Evolutionary conservation across 2,797 vertebrate species (phyloP), one percentile per base, ranked within the genome.

Genomic region (Chiloscyllium punctatum): DNA sequence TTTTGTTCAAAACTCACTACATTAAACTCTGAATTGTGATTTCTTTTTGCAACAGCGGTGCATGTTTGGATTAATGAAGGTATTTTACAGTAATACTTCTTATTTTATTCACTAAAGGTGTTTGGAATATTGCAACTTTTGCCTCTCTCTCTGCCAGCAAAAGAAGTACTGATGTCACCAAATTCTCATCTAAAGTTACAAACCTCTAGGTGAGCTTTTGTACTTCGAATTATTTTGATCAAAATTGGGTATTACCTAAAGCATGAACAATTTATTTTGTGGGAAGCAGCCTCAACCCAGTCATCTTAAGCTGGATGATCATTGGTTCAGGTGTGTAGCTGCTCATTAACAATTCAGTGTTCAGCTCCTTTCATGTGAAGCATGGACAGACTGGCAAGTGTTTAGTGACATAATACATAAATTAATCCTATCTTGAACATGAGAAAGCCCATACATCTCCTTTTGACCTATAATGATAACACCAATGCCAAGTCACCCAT

Each of bases 151-250:
- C 96, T 96, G 94, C 96, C 96, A 13, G 71, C 96, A 30, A 96
- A 97, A 74, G 96, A 97, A 94, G 97, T 98, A 94, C 96, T 98
- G 95, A 97, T 98, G 97, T 97, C 97, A 71, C 97, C 97, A 96
- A 97, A 97, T 96, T 98, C 97, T 62, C 96, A 97, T 68, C 97
- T 97, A 96, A 96, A 96, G 96, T 96, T 97, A 92, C 96, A 96
- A n/a, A 97, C 97, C 68, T 97, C 97, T 96, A 97, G 97, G 97
- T 98, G 96, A 96, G 68, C 21, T 51, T 16, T 5, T 23, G 2
- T 77, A 37, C 51, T 77, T 77, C 42, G 51, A 77, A 51, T 48
- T 3, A 30, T 42, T 21, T 15, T 90, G 53, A 90, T 4, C 51
- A 53, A 62, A 15, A 27, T 53, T 57, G 27, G 16, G 3, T 90